Conservation (phyloP, 1,140 invertebrate genomes). For the Cyphomyrmex costatus region DNA sequence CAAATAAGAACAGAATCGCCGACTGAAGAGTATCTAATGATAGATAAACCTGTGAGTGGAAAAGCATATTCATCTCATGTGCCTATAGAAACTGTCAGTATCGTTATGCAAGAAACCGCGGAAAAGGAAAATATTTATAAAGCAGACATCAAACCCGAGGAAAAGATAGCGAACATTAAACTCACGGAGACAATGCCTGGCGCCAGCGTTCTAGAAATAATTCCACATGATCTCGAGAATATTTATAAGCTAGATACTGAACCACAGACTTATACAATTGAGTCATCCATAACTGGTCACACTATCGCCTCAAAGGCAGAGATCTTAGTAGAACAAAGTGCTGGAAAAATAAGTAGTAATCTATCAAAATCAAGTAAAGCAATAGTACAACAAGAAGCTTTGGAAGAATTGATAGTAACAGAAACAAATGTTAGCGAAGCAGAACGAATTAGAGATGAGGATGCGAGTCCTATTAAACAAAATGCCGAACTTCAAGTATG, state of each 20-base stretch:
- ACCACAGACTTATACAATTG: slow-evolving; percentile 83
- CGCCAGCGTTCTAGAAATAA: slow-evolving; percentile 86
- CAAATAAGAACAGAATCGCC: slow-evolving; percentile 87
- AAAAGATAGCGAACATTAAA: slow-evolving; percentile 86
- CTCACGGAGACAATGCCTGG: slow-evolving; percentile 85
- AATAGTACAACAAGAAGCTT: slow-evolving; percentile 85
- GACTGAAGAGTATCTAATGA: slow-evolving; percentile 83
- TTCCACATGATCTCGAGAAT: slow-evolving; percentile 87
- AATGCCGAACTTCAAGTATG: slow-evolving; percentile 80
- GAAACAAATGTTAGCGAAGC: slow-evolving; percentile 87
- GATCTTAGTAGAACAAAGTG: slow-evolving; percentile 85
- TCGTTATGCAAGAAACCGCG: slow-evolving; percentile 86
- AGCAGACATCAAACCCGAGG: slow-evolving; percentile 84
- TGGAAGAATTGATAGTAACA: slow-evolving; percentile 87
- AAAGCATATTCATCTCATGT: slow-evolving; percentile 85
- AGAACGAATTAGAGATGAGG: slow-evolving; percentile 84
- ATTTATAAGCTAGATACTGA: slow-evolving; percentile 80
- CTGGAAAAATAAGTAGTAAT: slow-evolving; percentile 83
- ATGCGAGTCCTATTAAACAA: slow-evolving; percentile 80
- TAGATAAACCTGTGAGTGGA: slow-evolving; percentile 80
- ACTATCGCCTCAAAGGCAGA: slow-evolving; percentile 87
- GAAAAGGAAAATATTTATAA: slow-evolving; percentile 88
- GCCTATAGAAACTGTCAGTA: slow-evolving; percentile 86
- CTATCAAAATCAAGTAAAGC: slow-evolving; percentile 85
- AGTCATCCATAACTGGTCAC: slow-evolving; percentile 85